Percentiles rank a stretch among this genome's conserved stretches.
phyloP scores from a whole-genome alignment of 2,888 invertebrate genomes.

The Melanotus villosus region DNA sequence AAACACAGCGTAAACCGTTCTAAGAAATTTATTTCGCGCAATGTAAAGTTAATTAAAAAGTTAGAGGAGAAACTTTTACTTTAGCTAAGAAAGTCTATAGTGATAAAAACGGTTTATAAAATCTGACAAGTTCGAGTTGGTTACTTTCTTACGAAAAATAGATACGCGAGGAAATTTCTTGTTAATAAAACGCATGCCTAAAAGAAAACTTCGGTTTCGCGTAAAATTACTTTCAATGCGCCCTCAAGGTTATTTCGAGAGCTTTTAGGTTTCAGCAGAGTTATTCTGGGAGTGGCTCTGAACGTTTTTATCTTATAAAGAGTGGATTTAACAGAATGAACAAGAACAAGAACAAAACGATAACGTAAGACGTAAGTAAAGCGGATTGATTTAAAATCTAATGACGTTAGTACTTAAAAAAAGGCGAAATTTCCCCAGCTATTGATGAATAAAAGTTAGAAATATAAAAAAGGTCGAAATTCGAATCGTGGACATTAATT shows the following conservation, averaged over 20 bases:
- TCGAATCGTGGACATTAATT: slow-evolving; percentile 14
- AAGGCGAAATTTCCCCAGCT: background rate
- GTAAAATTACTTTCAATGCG: slow-evolving; percentile 2
- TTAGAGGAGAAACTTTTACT: too few species aligned
- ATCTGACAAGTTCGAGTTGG: too few species aligned
- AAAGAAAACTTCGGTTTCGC: slow-evolving; percentile 19
- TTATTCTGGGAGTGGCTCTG: slow-evolving; percentile 2
- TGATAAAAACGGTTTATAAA: too few species aligned
- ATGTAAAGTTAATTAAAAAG: too few species aligned
- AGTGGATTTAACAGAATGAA: slow-evolving; percentile 25
- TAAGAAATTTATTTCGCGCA: too few species aligned
- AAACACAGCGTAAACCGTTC: too few species aligned
- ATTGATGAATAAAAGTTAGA: too few species aligned
- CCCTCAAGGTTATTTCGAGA: slow-evolving; percentile 8
- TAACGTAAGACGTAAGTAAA: slow-evolving; percentile 14
- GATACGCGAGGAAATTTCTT: too few species aligned
- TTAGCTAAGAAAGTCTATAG: too few species aligned
- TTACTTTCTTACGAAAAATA: too few species aligned
- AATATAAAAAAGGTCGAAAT: too few species aligned
- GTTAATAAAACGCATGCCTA: too few species aligned
- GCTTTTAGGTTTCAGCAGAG: slow-evolving; percentile 22
- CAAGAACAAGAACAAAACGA: slow-evolving; percentile 20
- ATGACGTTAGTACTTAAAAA: background rate
- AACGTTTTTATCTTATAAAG: slow-evolving; percentile 26
- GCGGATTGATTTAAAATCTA: slow-evolving; percentile 22